Conservation (phyloP, 1,140 invertebrate genomes). For the Planococcus citri region DNA sequence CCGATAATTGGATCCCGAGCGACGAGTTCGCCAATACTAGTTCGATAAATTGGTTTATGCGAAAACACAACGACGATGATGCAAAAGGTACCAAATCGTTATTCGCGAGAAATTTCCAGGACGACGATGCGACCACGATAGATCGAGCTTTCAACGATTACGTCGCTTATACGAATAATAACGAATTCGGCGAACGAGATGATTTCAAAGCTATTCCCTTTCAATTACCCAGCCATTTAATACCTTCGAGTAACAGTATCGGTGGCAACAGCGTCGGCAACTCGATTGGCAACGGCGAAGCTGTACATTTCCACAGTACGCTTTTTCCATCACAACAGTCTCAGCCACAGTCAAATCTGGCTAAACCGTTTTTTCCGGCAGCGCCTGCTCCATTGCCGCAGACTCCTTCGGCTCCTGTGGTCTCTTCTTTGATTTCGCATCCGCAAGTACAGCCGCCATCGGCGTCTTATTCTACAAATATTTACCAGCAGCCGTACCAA, state of each 20-base stretch:
- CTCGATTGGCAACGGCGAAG: not conserved
- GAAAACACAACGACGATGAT: not conserved
- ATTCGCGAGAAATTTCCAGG: not conserved
- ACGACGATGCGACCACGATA: not conserved
- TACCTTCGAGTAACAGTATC: not conserved
- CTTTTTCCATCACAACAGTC: not conserved
- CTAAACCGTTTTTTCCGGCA: not conserved
- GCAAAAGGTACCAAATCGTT: not conserved
- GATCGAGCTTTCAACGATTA: not conserved
- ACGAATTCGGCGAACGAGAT: not conserved
- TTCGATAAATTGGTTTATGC: not conserved
- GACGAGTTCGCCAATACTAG: not conserved
- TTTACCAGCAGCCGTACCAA: not conserved
- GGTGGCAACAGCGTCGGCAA: not conserved
- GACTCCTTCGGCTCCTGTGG: not conserved
- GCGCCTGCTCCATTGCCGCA: not conserved
- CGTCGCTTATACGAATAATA: not conserved
- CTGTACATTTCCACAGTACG: not conserved
- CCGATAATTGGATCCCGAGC: not conserved
- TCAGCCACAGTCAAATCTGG: not conserved
- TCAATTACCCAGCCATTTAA: not conserved
- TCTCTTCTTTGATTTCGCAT: not conserved
- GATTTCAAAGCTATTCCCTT: not conserved
- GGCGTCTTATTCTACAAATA: not conserved
- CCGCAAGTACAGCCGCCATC: too few species aligned